Evolutionary conservation across 2,113 vertebrate genomes (phyloP), one percentile per base, ranked within the genome.

Genomic region (Antechinus stuartii): DNA sequence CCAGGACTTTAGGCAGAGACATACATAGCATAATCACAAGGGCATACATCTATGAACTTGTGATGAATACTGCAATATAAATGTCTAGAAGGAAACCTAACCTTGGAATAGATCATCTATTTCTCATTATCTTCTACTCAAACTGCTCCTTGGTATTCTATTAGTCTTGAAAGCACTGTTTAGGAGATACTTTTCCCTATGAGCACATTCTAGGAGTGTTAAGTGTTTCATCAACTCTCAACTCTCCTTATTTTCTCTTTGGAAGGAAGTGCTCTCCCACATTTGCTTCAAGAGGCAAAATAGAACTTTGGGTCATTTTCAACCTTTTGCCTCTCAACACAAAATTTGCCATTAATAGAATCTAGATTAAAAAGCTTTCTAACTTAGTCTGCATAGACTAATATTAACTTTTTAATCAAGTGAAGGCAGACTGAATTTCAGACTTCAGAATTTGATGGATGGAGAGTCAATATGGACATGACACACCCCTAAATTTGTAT

Each of bases 321-420:
- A 42, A 42, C n/a, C 6, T 84, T 84, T n/a, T 42, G 19, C 6
- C 19, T 84, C 19, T 19, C 68, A 95, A 35, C 47, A 93, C 53
- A 11, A 22, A 92, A 42, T 93, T 93, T 97, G 95, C 90, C 93
- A 57, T 24, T 90, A 55, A 57, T 50, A 93, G 27, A 93, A 97
- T 96, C 94, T 93, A 94, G 95, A 92, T 96, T 96, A 93, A 97
- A 93, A 97, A 96, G 91, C 95, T 98, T 97, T 92, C 92, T 19
- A 53, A 93, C 9, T 91, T 97, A 92, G 97, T 97, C 96, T 98
- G 91, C 97, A 93, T 97, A 94, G 96, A 30, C 94, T 95, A 97
- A 98, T 97, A 95, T 50, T 98, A 98, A 98, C 97, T 98, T 98
- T 98, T 96, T 95, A 46, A 95, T 98, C 97, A 97, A 98, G 95